These are phyloP conservation scores for Cylindroiulus punctatus DNA, from an alignment of 2,888 invertebrate species.

Conservation along the genomic window DNA sequence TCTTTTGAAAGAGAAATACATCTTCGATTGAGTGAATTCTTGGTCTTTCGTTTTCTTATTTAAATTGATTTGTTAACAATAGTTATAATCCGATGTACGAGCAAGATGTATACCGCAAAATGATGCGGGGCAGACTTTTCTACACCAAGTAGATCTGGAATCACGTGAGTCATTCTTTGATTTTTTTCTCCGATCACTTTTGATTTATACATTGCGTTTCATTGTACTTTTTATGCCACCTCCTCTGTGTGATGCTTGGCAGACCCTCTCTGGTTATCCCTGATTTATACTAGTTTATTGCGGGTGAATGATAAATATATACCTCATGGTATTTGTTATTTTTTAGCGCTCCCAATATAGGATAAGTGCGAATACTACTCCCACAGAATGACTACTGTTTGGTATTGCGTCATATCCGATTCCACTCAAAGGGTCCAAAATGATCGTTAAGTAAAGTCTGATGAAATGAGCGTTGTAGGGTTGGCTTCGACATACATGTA, in stretches of 20 bases:
- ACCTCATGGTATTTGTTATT: constrained; percentile 24
- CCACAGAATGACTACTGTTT: background rate
- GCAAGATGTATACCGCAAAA: background rate
- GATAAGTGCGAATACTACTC: background rate
- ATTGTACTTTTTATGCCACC: background rate
- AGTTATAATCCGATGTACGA: no score
- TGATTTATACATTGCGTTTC: background rate
- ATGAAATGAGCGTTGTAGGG: background rate
- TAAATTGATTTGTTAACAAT: background rate
- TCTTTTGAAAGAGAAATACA: constrained; percentile 45
- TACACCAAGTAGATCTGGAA: background rate
- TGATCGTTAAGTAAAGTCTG: background rate
- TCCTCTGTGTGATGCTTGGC: background rate
- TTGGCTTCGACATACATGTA: background rate
- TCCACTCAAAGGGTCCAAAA: background rate
- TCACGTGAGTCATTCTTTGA: background rate
- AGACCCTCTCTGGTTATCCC: background rate
- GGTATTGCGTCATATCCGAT: background rate
- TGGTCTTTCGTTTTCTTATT: background rate
- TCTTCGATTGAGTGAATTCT: constrained; percentile 3
- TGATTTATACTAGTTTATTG: constrained; percentile 20
- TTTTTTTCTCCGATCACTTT: background rate
- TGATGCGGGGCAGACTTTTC: background rate
- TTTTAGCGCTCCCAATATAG: background rate
- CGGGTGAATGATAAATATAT: constrained; percentile 5